These are phyloP conservation scores for zebrafish (Danio rerio) DNA, from an alignment of 2,113 vertebrate genomes.

Conservation along the genomic window GRCz12tu NC_133182.1:51951001-51951500, in stretches of 20 bases:
- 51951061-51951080: conserved; percentile 91
- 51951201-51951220: conserved; percentile 91
- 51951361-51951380: conserved; percentile 83
- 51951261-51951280: conserved; percentile 91
- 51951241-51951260: conserved; percentile 87
- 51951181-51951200: conserved; percentile 97
- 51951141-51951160: conserved; percentile 94
- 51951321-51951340: conserved; percentile 83
- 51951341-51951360: conserved; percentile 72
- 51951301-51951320: conserved; percentile 92
- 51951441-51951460: conserved; percentile 99
- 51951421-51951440: conserved; percentile 96
- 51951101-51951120: conserved; percentile 96
- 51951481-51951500: conserved; percentile 92
- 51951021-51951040: conserved; percentile 93
- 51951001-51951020: conserved; percentile 92
- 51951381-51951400: conserved; percentile 86
- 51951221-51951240: conserved; percentile 86
- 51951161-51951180: conserved; percentile 91
- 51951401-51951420: conserved; percentile 98
- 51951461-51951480: conserved; percentile 94
- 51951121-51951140: conserved; percentile 93
- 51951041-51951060: conserved; percentile 94
- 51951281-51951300: conserved; percentile 88
- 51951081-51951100: conserved; percentile 97